phyloP scores from a whole-genome alignment of 2,113 vertebrate species.

The Nymphicus hollandicus region DNA sequence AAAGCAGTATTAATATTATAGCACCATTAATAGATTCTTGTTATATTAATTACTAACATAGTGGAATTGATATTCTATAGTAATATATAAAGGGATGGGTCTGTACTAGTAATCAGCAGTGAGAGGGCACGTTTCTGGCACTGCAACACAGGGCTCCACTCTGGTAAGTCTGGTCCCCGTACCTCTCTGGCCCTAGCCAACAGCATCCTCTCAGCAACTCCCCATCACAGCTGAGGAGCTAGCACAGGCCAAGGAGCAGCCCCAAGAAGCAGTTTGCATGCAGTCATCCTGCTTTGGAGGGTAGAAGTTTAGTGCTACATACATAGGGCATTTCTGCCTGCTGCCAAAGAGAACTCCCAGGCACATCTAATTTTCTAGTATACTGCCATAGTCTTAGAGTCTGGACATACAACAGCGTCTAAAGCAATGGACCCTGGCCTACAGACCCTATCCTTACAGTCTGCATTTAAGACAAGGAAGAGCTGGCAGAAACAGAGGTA shows the following conservation, averaged over 20 bases:
- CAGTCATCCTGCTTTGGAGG: not conserved
- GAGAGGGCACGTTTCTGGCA: not conserved
- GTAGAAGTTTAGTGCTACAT: not conserved
- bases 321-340: not conserved
- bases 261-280: not conserved
- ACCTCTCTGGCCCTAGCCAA: rapidly evolving
- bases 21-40: not conserved
- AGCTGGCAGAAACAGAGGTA: not conserved
- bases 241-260: not conserved
- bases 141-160: not conserved
- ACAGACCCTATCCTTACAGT: not conserved
- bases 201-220: not conserved
- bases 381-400: not conserved
- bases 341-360: not conserved
- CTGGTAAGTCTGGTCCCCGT: not conserved
- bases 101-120: not conserved
- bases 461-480: not conserved
- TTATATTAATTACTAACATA: not conserved
- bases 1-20: not conserved
- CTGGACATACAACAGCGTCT: not conserved
- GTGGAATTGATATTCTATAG: not conserved
- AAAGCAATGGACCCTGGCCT: not conserved
- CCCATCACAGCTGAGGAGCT: not conserved
- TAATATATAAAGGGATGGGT: not conserved
- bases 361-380: not conserved